phyloP scores from a whole-genome alignment of 1,140 invertebrate genomes.

The Teleogryllus occipitalis region DNA sequence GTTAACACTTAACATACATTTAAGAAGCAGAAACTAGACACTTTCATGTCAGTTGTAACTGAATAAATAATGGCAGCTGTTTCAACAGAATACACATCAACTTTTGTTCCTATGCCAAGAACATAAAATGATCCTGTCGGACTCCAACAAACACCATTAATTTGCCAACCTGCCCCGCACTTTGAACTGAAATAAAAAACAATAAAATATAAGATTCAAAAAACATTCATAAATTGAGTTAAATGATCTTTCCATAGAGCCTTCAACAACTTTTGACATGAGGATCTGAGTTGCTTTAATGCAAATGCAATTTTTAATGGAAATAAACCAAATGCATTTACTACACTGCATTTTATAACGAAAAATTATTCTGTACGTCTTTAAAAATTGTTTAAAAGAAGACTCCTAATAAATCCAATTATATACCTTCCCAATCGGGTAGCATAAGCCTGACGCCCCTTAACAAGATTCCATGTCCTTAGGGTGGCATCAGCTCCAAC shows the following conservation, averaged over 20 bases:
- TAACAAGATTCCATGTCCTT: conserved; percentile 89
- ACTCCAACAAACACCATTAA: conserved; percentile 40
- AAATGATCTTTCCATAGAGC: not conserved
- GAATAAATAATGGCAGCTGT: conserved; percentile 40
- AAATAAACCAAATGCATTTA: conserved; percentile 36
- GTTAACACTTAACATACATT: not conserved
- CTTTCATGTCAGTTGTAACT: conserved; percentile 30
- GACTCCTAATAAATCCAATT: not conserved
- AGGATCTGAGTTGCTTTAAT: conserved; percentile 22
- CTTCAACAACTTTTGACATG: conserved; percentile 8
- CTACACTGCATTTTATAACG: conserved; percentile 24
- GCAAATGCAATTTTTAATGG: conserved; percentile 43
- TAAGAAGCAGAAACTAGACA: conserved; percentile 32
- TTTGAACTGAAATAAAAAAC: not conserved
- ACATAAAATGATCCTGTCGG: conserved; percentile 63
- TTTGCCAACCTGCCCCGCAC: conserved; percentile 30
- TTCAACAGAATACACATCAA: conserved; percentile 70
- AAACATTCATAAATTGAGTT: too few relatives aligned
- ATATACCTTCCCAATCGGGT: conserved; percentile 61
- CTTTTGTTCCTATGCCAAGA: conserved; percentile 54
- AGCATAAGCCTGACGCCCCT: conserved; percentile 78
- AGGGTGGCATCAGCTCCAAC: conserved; percentile 75
- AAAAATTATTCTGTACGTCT: not conserved
- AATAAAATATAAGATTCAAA: not conserved
- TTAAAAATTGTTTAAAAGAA: not conserved